Base-by-base conservation (phyloP, 2,888 invertebrate species). In the Polydrusus cervinus region DNA sequence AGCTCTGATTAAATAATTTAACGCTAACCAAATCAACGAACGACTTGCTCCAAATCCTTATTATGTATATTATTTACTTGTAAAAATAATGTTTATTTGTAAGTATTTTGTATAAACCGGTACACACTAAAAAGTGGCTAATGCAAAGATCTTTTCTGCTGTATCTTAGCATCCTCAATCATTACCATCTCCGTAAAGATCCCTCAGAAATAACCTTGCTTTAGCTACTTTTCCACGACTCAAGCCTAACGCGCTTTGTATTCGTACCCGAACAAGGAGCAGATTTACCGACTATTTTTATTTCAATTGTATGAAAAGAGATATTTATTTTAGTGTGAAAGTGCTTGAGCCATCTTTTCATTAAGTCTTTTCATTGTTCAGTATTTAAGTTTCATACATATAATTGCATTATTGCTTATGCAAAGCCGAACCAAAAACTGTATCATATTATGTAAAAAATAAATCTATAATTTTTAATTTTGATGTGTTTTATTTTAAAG, bases 311-410 rank as follows among this genome's bases (percentile, higher is more conserved):
- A 85, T 84, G 83, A 82, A 82, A 84, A 82, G 81, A 83, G 80
- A 81, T 75, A 82, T 83, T 85, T 85, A 83, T 83, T 84, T 84
- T 84, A 83, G 86, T 85, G 86, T 86, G 86, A 85, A 85, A 84
- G 85, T 85, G 86, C 86, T 87, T 86, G 81, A 80, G 85, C 85
- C 84, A 83, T 79, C 80, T 85, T 83, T 84, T 86, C 85, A 85
- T 85, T 84, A 81, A 81, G 83, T 83, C 84, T 84, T 34, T 34
- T 85, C 84, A 81, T 83, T 83, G 79, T 85, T 84, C 82, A 83
- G 84, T 85, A 83, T 83, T 79, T 84, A 84, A 85, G 82, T 84
- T 80, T 83, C 79, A 81, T 69, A 49, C 49, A 82, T 80, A 80
- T 79, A 79, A 78, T 79, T 77, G 81, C 83, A 82, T 82, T 81